A percentile compares a stretch with the other conserved stretches of the same genome.
Conservation (phyloP, 2,888 invertebrate genomes). For the Nomada fucata region DNA sequence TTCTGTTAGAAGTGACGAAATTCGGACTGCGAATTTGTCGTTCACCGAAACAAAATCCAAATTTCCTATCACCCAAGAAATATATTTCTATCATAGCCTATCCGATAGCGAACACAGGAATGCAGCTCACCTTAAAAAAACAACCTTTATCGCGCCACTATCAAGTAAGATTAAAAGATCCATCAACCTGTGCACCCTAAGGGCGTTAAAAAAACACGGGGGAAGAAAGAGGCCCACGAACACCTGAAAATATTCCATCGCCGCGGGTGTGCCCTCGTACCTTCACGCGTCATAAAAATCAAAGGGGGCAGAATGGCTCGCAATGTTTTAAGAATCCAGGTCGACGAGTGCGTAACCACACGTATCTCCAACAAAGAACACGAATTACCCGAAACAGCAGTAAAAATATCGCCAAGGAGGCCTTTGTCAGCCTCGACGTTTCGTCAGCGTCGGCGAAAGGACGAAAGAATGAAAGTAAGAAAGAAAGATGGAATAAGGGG, state of each 20-base stretch:
- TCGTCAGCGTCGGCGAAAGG: neutral
- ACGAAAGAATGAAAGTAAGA: neutral
- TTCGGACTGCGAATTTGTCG: too few species aligned
- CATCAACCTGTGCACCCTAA: neutral
- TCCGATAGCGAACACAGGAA: too few species aligned
- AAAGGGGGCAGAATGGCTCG: neutral
- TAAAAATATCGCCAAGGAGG: neutral
- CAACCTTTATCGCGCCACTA: too few species aligned
- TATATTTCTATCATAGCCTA: too few species aligned
- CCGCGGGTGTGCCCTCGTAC: neutral
- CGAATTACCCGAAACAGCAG: constrained; percentile 6
- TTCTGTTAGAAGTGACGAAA: too few species aligned
- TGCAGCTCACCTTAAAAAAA: too few species aligned
- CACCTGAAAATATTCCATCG: neutral
- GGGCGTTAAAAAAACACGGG: neutral
- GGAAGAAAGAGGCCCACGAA: too few species aligned
- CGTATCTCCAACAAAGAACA: neutral
- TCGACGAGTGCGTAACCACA: neutral
- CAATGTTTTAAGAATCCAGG: neutral
- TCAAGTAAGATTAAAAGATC: neutral
- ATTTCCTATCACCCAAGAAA: too few species aligned
- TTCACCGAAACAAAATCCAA: too few species aligned
- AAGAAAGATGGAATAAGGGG: neutral
- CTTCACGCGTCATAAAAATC: neutral
- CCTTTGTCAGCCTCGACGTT: neutral